Evolutionary conservation across 2,888 invertebrate genomes (phyloP), one percentile per base, ranked within the genome.

Genomic region (Oxytorus armatus): DNA sequence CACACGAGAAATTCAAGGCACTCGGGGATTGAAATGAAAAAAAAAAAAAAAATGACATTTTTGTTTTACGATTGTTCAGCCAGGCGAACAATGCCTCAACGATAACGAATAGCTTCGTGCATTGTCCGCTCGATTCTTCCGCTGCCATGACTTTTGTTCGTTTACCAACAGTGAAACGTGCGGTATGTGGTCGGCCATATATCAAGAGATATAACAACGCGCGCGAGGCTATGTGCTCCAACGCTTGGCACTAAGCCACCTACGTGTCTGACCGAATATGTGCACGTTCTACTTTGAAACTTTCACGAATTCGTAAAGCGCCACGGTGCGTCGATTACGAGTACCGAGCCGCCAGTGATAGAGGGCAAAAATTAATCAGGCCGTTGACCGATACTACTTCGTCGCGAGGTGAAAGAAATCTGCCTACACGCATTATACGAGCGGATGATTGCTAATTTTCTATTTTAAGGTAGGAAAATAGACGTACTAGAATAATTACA

Each of bases 161-260:
- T 70, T 75, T 75, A 75, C 69, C 69, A 65, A 49, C 75, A 70
- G 79, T 74, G 63, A 61, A 79, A 69, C 29, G 25, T 65, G 63
- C 70, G 74, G 75, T 57, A 57, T 63, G 69, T 59, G 57, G 75
- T 75, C 65, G 65, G 57, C 47, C 74, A 14, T 79, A 70, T 65
- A 79, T 79, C 74, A 75, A 74, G 3, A 3, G 3, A 8, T 36
- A 8, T 36, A 36, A 42, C 10, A 49, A 79, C 69, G 57, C 69
- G 65, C 49, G 74, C 3, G 55, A 23, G 29, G 10, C 21, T 65
- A 4, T 44, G 21, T 44, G 21, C 10, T 66, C 10, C 21, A 11
- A 36, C 18, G 1, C 42, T 55, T 79, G 79, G 69, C 79, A 63
- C 39, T 23, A 11, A 14, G 74, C 74, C 75, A 74, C 55, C 63